A percentile compares a stretch with the other conserved stretches of the same genome.
phyloP scores from a whole-genome alignment of 1,140 invertebrate genomes.

The Diuraphis noxia region DNA sequence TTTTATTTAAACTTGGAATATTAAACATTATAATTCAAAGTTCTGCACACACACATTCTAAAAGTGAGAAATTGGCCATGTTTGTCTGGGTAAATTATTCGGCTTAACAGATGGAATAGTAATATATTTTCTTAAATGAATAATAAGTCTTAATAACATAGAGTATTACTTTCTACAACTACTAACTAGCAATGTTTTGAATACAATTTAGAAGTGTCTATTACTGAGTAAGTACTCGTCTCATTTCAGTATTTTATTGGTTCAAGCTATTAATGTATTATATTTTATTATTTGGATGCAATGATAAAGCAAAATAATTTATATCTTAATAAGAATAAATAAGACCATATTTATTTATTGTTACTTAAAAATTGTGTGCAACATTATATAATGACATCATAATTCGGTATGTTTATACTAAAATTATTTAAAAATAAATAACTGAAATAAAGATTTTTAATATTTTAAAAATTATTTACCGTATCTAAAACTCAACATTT shows the following conservation, averaged over 20 bases:
- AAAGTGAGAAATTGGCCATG: neutral
- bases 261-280: neutral
- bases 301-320: neutral
- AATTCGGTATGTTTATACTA: neutral
- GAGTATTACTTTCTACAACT: neutral
- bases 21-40: conserved; percentile 19
- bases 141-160: neutral
- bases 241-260: neutral
- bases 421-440: neutral
- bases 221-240: neutral
- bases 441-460: neutral
- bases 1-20: neutral
- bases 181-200: neutral
- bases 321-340: neutral
- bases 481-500: too few species aligned
- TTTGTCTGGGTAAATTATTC: neutral
- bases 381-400: neutral
- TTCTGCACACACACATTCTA: neutral
- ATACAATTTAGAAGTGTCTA: neutral
- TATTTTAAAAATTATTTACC: too few species aligned
- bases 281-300: neutral
- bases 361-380: neutral
- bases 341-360: neutral
- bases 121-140: neutral
- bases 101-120: neutral